These are phyloP conservation scores for Etheostoma spectabile DNA, from an alignment of 2,113 vertebrate species.

Conservation along the genomic window DNA sequence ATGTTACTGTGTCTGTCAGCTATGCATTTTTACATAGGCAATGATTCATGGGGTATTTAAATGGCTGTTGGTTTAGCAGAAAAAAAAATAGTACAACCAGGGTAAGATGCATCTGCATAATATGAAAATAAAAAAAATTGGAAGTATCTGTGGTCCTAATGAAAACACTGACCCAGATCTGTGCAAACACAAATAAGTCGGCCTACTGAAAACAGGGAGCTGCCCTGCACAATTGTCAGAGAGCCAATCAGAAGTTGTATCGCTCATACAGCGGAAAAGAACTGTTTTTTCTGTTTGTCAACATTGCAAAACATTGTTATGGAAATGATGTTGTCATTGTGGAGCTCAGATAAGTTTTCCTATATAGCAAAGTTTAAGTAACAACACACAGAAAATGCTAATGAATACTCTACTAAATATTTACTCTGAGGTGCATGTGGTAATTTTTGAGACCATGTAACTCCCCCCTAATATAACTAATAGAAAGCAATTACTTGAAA, in stretches of 20 bases:
- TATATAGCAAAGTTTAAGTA: slow-evolving; percentile 46
- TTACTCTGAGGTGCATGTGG: background rate
- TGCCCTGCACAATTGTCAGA: slow-evolving; percentile 13
- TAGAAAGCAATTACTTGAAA: background rate
- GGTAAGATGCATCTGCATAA: background rate
- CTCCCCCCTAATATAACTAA: background rate
- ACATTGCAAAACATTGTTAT: slow-evolving; percentile 22
- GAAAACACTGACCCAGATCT: background rate
- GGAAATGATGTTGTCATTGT: slow-evolving; percentile 20
- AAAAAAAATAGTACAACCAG: slow-evolving; percentile 11
- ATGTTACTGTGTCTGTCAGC: background rate
- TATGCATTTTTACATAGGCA: background rate
- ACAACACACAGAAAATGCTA: background rate
- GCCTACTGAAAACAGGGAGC: background rate
- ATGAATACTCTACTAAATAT: background rate
- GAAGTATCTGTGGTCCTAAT: background rate
- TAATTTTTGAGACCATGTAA: background rate
- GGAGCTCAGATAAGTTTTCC: background rate
- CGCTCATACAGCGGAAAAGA: background rate
- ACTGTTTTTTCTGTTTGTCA: slow-evolving; percentile 44
- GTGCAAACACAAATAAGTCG: background rate
- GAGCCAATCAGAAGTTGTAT: slow-evolving; percentile 19
- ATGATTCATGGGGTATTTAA: background rate
- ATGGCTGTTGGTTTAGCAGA: background rate
- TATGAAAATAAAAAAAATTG: background rate